phyloP scores from a whole-genome alignment of 2,113 vertebrate species.

The Columbina picui region DNA sequence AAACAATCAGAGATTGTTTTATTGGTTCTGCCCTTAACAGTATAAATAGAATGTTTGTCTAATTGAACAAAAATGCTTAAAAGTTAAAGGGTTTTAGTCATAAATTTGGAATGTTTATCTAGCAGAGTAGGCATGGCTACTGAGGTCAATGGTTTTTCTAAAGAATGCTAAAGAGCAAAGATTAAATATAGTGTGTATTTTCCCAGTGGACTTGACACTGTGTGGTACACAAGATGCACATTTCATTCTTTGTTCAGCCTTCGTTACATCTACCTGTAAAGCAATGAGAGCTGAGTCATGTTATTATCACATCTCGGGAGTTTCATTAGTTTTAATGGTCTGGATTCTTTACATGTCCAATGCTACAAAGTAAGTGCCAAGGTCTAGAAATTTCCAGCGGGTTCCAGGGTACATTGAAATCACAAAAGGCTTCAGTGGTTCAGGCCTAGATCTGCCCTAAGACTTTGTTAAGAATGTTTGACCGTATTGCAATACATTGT shows the following conservation, averaged over 20 bases:
- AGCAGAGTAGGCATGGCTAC: constrained; percentile 34
- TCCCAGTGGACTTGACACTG: constrained; percentile 41
- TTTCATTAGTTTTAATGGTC: neutral
- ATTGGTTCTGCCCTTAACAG: neutral
- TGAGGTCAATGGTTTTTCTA: constrained; percentile 49
- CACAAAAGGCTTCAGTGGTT: neutral
- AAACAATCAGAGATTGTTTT: neutral
- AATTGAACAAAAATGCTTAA: neutral
- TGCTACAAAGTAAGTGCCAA: neutral
- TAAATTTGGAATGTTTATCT: constrained; percentile 65
- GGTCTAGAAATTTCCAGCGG: neutral
- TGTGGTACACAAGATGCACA: neutral
- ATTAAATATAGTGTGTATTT: constrained; percentile 26
- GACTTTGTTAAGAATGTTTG: neutral
- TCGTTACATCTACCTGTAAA: neutral
- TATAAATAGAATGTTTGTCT: constrained; percentile 3
- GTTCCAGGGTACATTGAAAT: accelerated
- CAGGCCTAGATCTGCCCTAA: neutral
- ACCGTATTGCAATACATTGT: too few species aligned
- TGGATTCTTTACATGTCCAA: neutral
- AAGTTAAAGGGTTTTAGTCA: neutral
- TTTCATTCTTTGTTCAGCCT: neutral
- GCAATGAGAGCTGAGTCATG: neutral
- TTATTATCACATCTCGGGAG: neutral
- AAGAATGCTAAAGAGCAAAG: constrained; percentile 64